Base-by-base conservation (phyloP, 2,113 vertebrate species). In the Danionella cerebrum region DNA sequence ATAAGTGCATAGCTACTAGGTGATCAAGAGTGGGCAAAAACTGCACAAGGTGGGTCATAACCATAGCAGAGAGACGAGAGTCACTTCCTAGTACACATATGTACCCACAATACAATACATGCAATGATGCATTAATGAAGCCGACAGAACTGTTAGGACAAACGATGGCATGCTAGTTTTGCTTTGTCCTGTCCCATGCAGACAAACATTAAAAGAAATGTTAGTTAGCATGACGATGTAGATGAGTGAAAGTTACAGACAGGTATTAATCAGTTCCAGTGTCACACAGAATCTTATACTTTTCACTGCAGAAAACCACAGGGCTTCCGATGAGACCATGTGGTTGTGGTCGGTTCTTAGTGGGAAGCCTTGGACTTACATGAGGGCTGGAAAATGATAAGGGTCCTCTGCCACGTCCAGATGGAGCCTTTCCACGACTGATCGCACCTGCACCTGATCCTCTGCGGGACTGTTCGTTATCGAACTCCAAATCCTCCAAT, bases 391-490 rank as follows among this genome's bases (percentile, higher is more conserved):
- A 87, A 75, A 85, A 74, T 83, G 88, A 85, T 71, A 84, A 73
- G 12, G 78, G 75, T 60, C 89, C 85, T 78, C 91, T 96, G 85
- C 86, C 84, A 82, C 94, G 94, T 69, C 63, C 11, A 6, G 88
- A 80, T 44, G 87, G 16, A 1, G 88, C 78, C 80, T 94, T 98
- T 80, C 86, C 57, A 39, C 82, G 83, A n/a, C 77, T 65, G n/a
- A 31, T 74, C 4, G 65, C 11, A 11, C 22, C 67, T 1, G 51
- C 86, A 45, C 84, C 90, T 72, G 57, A 60, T 45, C 81, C 92
- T 78, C 95, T 88, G 63, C 91, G 92, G 33, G 89, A 85, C 87
- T 98, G 95, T 84, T 98, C 95, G 0, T 97, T 92, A 80, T 98
- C 93, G 29, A 89, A 88, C 84, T 88, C 87, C 71, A 88, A 68